phyloP scores from a whole-genome alignment of 1,140 invertebrate genomes.

The Dendrolimus punctatus region DNA sequence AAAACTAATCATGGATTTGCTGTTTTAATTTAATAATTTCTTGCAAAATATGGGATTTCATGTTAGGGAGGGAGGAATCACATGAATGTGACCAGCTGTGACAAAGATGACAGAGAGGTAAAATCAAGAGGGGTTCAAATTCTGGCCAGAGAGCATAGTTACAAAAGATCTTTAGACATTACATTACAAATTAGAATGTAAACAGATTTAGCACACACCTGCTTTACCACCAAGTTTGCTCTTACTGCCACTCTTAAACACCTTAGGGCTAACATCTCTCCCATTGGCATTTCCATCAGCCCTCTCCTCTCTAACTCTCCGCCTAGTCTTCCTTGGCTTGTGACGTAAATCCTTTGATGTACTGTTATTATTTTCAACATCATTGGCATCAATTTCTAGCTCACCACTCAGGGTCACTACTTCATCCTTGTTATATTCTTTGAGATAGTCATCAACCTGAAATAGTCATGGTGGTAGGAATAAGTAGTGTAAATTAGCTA shows the following conservation, averaged over 20 bases:
- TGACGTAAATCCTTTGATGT: constrained; percentile 51
- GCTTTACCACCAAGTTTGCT: constrained; percentile 35
- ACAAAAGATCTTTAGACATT: too few species aligned
- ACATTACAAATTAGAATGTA: too few species aligned
- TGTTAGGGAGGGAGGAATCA: too few species aligned
- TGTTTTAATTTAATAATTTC: too few species aligned
- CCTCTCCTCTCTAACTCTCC: constrained; percentile 59
- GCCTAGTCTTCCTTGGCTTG: constrained; percentile 53
- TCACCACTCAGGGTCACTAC: constrained; percentile 68
- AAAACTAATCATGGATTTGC: too few species aligned
- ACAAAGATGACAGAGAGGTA: too few species aligned
- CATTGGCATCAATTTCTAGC: constrained; percentile 64
- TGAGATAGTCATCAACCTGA: constrained; percentile 68
- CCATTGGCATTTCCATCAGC: constrained; percentile 51
- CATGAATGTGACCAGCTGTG: too few species aligned
- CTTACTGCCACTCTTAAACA: constrained; percentile 53
- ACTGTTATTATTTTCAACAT: constrained; percentile 65
- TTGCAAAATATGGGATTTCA: too few species aligned
- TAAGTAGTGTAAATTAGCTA: too few species aligned
- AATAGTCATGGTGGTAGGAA: neutral
- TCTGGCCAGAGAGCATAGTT: too few species aligned
- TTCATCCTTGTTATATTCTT: constrained; percentile 69
- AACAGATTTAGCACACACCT: constrained; percentile 19
- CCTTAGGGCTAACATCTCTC: constrained; percentile 63
- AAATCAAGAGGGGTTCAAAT: too few species aligned